Percentiles rank a stretch among this genome's conserved stretches.
These are phyloP conservation scores for Porites cylindrica DNA, from an alignment of 92 coral and sea anemone species.

Conservation along the genomic window DNA sequence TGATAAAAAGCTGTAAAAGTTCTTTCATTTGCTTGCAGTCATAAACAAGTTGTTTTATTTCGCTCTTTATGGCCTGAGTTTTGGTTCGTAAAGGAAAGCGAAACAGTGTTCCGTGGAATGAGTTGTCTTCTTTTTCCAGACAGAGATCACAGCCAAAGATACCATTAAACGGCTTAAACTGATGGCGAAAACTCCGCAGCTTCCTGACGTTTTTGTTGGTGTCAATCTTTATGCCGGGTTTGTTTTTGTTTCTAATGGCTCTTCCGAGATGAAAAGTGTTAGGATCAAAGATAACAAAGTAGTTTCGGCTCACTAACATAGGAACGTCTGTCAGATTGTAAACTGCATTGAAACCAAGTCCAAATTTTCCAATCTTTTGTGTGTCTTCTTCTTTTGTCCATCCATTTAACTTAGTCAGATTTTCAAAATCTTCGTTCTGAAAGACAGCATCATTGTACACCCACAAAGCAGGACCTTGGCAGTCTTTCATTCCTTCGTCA, in stretches of 20 bases:
- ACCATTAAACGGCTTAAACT: conserved; percentile 81
- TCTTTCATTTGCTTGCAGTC: conserved; percentile 66
- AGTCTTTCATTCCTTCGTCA: conserved; percentile 81
- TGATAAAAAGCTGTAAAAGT: conserved; percentile 60
- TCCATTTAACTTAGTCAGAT: conserved; percentile 85
- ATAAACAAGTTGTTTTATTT: conserved; percentile 74
- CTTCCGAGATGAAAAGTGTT: conserved; percentile 78
- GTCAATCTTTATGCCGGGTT: conserved; percentile 87
- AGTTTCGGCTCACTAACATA: conserved; percentile 77
- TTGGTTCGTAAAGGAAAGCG: conserved; percentile 83
- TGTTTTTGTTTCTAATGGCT: conserved; percentile 67
- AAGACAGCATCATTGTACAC: conserved; percentile 87
- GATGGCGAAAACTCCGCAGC: conserved; percentile 63
- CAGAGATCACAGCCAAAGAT: conserved; percentile 82
- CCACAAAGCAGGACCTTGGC: conserved; percentile 96
- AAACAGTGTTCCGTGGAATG: conserved; percentile 80
- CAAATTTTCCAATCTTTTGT: conserved; percentile 89
- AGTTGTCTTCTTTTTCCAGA: conserved; percentile 31
- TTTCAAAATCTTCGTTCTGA: conserved; percentile 82
- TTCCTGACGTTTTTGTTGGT: conserved; percentile 38
- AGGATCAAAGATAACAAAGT: conserved; percentile 80
- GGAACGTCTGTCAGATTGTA: conserved; percentile 94
- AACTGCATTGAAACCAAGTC: conserved; percentile 90
- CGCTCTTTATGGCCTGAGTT: conserved; percentile 60
- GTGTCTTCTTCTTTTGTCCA: conserved; percentile 80